Base-by-base conservation (phyloP, 2,113 vertebrate genomes). In the Malurus elegans region DNA sequence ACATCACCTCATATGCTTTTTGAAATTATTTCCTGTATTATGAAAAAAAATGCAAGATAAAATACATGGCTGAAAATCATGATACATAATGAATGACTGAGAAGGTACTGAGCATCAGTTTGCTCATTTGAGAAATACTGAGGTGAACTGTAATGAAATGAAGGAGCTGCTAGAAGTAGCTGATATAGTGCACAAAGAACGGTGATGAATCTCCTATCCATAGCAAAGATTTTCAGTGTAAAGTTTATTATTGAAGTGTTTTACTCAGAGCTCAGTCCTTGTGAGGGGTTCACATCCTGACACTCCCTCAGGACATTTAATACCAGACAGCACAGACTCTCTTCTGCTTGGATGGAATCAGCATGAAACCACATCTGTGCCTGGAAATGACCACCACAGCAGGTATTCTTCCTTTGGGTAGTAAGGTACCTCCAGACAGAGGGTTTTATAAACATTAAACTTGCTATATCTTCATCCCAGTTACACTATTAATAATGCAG, bases 21-120 rank as follows among this genome's bases (percentile, higher is more conserved):
- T 66, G 14, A 57, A 87, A 54, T 81, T 45, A 53, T 32, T 78
- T 31, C 20, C 42, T 2, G 1, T 4, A 58, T n/a, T 54, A 83
- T 2, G 4, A 50, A 61, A 36, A 85, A 78, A 53, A 2, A 70
- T 38, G 38, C 4, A 67, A 23, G 18, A 23, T 44, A 81, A 91
- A 73, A 80, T n/a, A 57, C 47, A 45, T 14, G 38, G 17, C 21
- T 74, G 23, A 45, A 74, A 85, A 64, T 6, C 17, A 10, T 12
- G 4, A 38, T 19, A 18, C 4, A 6, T 11, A 42, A 5, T 4
- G 0, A 88, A 38, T 19, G 71, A 70, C 0, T 38, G 24, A 75
- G 40, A 86, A 65, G 44, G 21, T 81, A 38, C 34, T 31, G 36
- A 61, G 21, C 20, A 75, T 31, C 29, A 21, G 8, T 23, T 69